Conservation (phyloP, 2,888 invertebrate genomes). For the Dynastes hyllus region DNA sequence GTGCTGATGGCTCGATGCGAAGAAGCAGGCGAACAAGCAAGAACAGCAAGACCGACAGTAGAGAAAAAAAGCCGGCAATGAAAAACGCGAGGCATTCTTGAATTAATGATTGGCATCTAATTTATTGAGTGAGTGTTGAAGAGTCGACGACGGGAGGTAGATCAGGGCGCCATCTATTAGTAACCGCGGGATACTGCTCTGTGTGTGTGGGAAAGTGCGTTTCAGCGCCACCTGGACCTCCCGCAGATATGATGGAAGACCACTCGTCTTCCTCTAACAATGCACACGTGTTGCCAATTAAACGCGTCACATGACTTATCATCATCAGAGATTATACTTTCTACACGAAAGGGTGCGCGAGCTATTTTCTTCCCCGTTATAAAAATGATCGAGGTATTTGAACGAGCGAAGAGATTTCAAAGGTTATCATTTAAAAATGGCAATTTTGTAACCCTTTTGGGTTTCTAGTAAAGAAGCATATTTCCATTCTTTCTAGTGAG, state of each 20-base stretch:
- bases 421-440: no score
- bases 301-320: slow-evolving; percentile 59
- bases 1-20: slow-evolving; percentile 5
- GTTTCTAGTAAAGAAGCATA: no score
- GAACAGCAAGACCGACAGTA: not conserved
- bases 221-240: slow-evolving; percentile 68
- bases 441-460: no score
- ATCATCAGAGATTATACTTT: slow-evolving; percentile 45
- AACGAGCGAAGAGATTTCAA: not conserved
- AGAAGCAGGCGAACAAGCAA: slow-evolving; percentile 24
- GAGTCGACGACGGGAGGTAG: slow-evolving; percentile 66
- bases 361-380: not conserved
- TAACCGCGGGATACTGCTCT: slow-evolving; percentile 62
- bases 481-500: no score
- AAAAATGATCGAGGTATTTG: not conserved
- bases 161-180: slow-evolving; percentile 68
- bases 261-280: slow-evolving; percentile 61
- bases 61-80: slow-evolving; percentile 36
- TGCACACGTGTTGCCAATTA: slow-evolving; percentile 62
- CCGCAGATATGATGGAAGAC: slow-evolving; percentile 65
- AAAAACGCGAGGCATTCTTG: slow-evolving; percentile 46
- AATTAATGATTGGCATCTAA: slow-evolving; percentile 59
- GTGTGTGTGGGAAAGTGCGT: slow-evolving; percentile 63
- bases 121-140: slow-evolving; percentile 63
- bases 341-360: not conserved